phyloP scores from a whole-genome alignment of 2,113 vertebrate genomes.

The Caranx ignobilis region DNA sequence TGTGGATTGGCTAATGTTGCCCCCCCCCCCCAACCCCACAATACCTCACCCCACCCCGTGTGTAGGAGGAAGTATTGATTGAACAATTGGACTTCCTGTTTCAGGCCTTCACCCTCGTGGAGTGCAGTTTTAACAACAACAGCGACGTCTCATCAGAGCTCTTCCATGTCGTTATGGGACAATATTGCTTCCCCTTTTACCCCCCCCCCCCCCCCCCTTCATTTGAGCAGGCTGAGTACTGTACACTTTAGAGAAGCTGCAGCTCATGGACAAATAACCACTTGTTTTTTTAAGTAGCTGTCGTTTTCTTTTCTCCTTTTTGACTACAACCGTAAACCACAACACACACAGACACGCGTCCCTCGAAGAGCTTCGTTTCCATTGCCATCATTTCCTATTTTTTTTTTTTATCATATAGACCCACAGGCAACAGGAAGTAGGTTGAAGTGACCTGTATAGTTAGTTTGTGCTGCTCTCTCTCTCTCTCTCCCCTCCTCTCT shows the following conservation, averaged over 20 bases:
- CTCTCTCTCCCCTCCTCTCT: conserved; percentile 13
- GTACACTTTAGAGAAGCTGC: neutral
- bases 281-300: neutral
- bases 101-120: conserved; percentile 4
- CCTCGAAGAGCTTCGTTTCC: conserved; percentile 21
- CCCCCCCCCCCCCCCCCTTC: neutral
- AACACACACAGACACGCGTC: neutral
- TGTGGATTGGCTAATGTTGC: neutral
- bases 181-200: conserved; percentile 28
- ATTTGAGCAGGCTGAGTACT: neutral
- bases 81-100: conserved; percentile 70
- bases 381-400: conserved; percentile 40
- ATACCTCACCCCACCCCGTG: too few species aligned
- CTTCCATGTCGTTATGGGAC: neutral
- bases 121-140: conserved; percentile 13
- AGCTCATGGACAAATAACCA: neutral
- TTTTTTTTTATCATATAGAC: conserved; percentile 29
- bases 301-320: conserved; percentile 1
- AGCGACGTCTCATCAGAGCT: neutral
- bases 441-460: conserved; percentile 31
- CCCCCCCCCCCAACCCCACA: too few species aligned
- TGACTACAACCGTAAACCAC: neutral
- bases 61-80: conserved; percentile 55
- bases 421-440: conserved; percentile 58
- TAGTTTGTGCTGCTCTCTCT: neutral